Conservation (phyloP, 2,113 vertebrate species). For the Nipponia nippon region DNA sequence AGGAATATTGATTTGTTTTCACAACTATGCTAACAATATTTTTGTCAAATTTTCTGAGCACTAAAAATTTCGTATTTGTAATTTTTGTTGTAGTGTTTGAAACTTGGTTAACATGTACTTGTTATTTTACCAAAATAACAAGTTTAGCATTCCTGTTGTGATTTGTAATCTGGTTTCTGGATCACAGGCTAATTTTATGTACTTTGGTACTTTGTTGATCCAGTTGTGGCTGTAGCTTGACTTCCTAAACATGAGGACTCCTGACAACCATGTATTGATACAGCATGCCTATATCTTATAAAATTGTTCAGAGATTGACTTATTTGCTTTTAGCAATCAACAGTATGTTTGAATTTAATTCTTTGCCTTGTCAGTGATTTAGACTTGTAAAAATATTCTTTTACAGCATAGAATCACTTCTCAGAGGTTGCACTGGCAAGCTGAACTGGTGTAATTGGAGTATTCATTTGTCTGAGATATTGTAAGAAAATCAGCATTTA, state of each 20-base stretch:
- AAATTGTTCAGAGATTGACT: slow-evolving; percentile 59
- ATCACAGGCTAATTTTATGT: slow-evolving; percentile 12
- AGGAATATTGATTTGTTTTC: neutral
- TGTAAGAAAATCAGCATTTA: neutral
- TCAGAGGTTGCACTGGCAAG: slow-evolving; percentile 71
- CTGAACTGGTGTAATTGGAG: neutral
- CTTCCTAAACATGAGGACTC: slow-evolving; percentile 53
- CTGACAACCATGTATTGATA: slow-evolving; percentile 47
- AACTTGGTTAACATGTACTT: slow-evolving; percentile 42
- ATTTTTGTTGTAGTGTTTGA: neutral
- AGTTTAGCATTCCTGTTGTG: slow-evolving; percentile 10
- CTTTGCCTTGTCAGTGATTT: slow-evolving; percentile 59
- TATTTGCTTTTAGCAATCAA: slow-evolving; percentile 49
- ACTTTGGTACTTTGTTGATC: slow-evolving; percentile 47
- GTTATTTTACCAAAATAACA: slow-evolving; percentile 27
- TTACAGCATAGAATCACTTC: slow-evolving; percentile 59
- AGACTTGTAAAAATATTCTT: slow-evolving; percentile 57
- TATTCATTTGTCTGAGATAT: neutral
- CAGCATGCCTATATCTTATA: slow-evolving; percentile 50
- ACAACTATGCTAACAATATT: neutral
- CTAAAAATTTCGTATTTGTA: neutral
- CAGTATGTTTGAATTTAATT: slow-evolving; percentile 42
- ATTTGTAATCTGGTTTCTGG: slow-evolving; percentile 18
- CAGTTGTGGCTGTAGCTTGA: slow-evolving; percentile 44
- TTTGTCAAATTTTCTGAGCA: neutral